phyloP scores from a whole-genome alignment of 2,888 invertebrate species.

The Drymonia ruficornis region DNA sequence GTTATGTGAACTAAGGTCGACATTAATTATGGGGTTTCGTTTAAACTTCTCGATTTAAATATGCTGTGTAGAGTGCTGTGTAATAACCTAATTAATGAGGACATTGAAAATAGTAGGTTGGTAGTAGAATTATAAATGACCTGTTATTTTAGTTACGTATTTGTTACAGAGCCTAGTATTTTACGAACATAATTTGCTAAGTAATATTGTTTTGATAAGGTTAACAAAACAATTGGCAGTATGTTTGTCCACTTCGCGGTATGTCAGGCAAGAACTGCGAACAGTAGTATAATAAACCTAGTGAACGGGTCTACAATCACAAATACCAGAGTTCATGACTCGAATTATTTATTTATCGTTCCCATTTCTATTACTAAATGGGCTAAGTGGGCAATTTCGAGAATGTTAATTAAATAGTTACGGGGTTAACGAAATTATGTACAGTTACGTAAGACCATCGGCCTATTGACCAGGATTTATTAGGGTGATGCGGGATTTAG shows the following conservation, averaged over 20 bases:
- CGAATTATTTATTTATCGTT: constrained; percentile 44
- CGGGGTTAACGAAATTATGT: background rate
- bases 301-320: constrained; percentile 37
- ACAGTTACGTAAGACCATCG: background rate
- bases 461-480: background rate
- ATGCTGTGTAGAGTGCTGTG: background rate
- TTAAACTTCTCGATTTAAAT: background rate
- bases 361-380: constrained; percentile 28
- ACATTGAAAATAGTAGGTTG: too few species aligned
- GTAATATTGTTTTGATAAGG: constrained; percentile 23
- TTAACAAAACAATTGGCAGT: constrained; percentile 18
- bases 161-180: too few species aligned
- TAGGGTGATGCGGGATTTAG: too few species aligned
- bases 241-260: constrained; percentile 30
- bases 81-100: too few species aligned
- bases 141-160: too few species aligned
- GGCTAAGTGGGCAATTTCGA: constrained; percentile 12
- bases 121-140: too few species aligned
- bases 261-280: constrained; percentile 38
- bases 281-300: constrained; percentile 46
- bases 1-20: constrained; percentile 16
- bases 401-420: constrained; percentile 14
- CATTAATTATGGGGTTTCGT: background rate
- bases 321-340: constrained; percentile 38
- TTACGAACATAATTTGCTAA: too few species aligned